Evolutionary conservation across 2,888 invertebrate genomes (phyloP).

Genomic region (Aphidoletes aphidimyza): DNA sequence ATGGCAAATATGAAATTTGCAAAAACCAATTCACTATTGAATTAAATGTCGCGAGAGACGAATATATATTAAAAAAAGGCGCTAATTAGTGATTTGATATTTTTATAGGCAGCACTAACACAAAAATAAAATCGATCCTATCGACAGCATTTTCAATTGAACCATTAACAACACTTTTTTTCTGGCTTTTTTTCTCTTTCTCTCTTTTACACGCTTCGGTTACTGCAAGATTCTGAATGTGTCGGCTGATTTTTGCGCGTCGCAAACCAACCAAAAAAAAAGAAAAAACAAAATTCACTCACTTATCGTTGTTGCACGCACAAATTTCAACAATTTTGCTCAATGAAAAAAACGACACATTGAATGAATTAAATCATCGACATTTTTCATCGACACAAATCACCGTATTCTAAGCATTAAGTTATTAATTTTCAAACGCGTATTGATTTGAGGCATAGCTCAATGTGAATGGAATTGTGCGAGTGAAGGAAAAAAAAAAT

Average conservation of each 20-base stretch:
- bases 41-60: not conserved
- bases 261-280: not conserved
- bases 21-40: not conserved
- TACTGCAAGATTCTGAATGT: not conserved
- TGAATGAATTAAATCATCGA: not conserved
- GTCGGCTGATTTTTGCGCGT: slow-evolving; percentile 33
- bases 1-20: not conserved
- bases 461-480: slow-evolving; percentile 53
- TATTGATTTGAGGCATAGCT: slow-evolving; percentile 50
- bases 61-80: not conserved
- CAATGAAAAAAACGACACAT: not conserved
- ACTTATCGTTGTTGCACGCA: not conserved
- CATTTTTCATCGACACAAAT: not conserved
- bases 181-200: not conserved
- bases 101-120: slow-evolving; percentile 3
- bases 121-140: not conserved
- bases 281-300: not conserved
- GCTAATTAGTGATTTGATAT: slow-evolving; percentile 6
- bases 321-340: not conserved
- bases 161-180: not conserved
- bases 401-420: not conserved
- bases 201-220: not conserved
- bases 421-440: slow-evolving; percentile 40
- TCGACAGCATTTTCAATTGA: not conserved
- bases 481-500: slow-evolving; percentile 36